A percentile compares a stretch with the other conserved stretches of the same genome.
phyloP scores from a whole-genome alignment of 2,888 invertebrate genomes.

The Microchrysa polita region DNA sequence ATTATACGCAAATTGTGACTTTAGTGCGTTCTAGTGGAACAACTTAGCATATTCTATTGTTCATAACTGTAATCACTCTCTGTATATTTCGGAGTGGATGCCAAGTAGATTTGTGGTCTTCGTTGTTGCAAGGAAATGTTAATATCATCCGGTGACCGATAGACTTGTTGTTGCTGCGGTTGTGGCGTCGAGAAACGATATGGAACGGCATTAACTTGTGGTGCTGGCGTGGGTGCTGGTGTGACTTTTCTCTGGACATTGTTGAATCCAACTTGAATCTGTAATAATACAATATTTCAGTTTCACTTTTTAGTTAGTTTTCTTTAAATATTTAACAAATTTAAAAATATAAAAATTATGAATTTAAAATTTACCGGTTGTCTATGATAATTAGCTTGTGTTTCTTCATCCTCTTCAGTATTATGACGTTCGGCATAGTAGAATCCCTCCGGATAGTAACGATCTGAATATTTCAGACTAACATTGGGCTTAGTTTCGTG shows the following conservation, averaged over 20 bases:
- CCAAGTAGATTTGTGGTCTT: slow-evolving; percentile 69
- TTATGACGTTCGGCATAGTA: slow-evolving; percentile 71
- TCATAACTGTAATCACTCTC: slow-evolving; percentile 64
- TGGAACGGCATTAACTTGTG: slow-evolving; percentile 53
- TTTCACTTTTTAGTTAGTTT: background rate
- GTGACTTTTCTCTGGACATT: slow-evolving; percentile 60
- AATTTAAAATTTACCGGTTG: slow-evolving; percentile 56
- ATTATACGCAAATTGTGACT: background rate
- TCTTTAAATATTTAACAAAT: too few relatives aligned
- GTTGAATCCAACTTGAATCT: slow-evolving; percentile 60
- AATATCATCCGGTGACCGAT: slow-evolving; percentile 85
- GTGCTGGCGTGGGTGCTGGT: slow-evolving; percentile 59
- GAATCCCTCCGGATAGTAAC: slow-evolving; percentile 83
- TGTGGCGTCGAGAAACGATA: slow-evolving; percentile 62
- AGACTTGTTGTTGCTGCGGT: slow-evolving; percentile 75
- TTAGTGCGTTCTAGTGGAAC: background rate
- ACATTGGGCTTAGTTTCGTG: slow-evolving; percentile 83
- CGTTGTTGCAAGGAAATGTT: slow-evolving; percentile 86
- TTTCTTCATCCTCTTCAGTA: slow-evolving; percentile 61
- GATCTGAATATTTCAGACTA: slow-evolving; percentile 81
- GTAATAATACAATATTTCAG: slow-evolving; percentile 48
- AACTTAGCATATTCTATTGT: slow-evolving; percentile 56
- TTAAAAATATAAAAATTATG: background rate
- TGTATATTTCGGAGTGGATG: slow-evolving; percentile 62
- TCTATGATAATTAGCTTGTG: slow-evolving; percentile 59